Base-by-base conservation (phyloP, 2,888 invertebrate genomes). In the Eupithecia exiguata region DNA sequence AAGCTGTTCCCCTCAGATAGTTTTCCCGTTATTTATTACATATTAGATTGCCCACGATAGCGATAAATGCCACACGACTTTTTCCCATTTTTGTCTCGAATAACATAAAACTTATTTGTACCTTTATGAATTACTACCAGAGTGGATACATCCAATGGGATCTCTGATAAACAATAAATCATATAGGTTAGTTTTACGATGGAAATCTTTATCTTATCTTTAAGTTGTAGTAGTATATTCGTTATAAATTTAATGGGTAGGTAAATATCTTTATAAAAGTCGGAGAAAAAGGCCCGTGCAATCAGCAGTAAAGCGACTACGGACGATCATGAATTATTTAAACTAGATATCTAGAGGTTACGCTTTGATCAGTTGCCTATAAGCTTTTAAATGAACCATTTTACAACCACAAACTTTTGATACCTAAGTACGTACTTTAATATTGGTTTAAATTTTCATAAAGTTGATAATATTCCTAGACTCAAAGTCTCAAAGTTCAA, bases 11-110 rank as follows among this genome's bases (percentile, higher is more conserved):
- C 46, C 62, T 69, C 65, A 67, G 72, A 75, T 74, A 72, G 77
- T 78, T 72, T 73, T 68, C 66, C 70, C 58, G 67, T 75, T 79
- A 77, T 79, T 77, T 78, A 79, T 79, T 76, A 74, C 76, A 75
- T 76, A 78, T 78, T 70, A 74, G 71, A 79, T 79, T 66, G 69
- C 74, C 76, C 71, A 58, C 72, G 70, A 70, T 76, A 70, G 77
- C 69, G 40, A 65, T 49, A 66, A 69, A 72, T 74, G 70, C 70
- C 72, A 70, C 58, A 40, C 58, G 63, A 61, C 40, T 71, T 65
- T 72, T 74, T 21, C 65, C 66, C 46, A 38, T 49, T 72, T 74
- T 72, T 68, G 49, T 72, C 62, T 68, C 71, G 36, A 72, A 68
- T 68, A 68, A 72, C 66, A 38, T 38, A 40, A 21, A 66, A 38